These are phyloP conservation scores for Eupithecia inturbata DNA, from an alignment of 2,888 invertebrate species.

Conservation along the genomic window DNA sequence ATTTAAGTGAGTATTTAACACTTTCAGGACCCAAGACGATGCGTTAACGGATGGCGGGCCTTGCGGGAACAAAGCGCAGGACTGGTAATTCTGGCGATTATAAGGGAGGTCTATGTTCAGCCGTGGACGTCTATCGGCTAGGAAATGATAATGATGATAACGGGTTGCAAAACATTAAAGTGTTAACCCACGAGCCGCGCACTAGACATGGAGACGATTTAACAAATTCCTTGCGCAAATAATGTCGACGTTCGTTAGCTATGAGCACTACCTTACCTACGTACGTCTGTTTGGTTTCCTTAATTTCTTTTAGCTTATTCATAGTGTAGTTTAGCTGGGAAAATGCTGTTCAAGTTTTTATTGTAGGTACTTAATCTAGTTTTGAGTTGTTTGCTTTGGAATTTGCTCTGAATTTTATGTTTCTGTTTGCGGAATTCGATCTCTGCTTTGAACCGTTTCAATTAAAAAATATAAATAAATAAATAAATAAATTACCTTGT, in stretches of 20 bases:
- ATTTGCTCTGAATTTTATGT: conserved; percentile 24
- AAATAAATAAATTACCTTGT: too few relatives aligned
- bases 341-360: conserved; percentile 36
- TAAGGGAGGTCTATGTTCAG: too few relatives aligned
- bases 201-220: conserved; percentile 40
- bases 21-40: too few relatives aligned
- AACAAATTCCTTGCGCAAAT: conserved; percentile 53
- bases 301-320: conserved; percentile 45
- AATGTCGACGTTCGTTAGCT: conserved; percentile 45
- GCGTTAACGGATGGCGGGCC: too few relatives aligned
- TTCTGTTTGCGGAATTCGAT: background rate
- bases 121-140: too few relatives aligned
- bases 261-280: conserved; percentile 27
- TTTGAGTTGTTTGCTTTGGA: conserved; percentile 43
- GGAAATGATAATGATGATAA: too few relatives aligned
- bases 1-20: too few relatives aligned
- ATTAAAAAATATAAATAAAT: too few relatives aligned
- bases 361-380: conserved; percentile 27
- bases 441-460: background rate
- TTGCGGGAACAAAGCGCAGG: too few relatives aligned
- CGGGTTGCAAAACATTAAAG: background rate
- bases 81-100: too few relatives aligned
- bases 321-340: conserved; percentile 34
- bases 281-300: conserved; percentile 38
- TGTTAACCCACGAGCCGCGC: conserved; percentile 10